Base-by-base conservation (phyloP, 2,113 vertebrate species). In the Ceratotherium simum region DNA sequence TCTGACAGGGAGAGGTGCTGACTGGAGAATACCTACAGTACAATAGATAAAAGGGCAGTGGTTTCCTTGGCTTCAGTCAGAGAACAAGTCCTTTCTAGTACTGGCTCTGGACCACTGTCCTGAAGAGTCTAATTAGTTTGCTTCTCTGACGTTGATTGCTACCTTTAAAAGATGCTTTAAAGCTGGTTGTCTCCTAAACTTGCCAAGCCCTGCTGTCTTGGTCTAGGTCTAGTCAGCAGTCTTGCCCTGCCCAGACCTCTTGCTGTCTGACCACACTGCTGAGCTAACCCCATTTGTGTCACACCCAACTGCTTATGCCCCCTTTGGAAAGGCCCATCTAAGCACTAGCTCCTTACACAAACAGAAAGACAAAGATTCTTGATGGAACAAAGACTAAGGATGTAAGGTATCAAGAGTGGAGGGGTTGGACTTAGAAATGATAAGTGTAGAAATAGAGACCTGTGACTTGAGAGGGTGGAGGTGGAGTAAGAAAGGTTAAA, bases 81-180 rank as follows among this genome's bases (percentile, higher is more conserved):
- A 93, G 42, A 96, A 84, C 86, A 96, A 85, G 96, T 83, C 39
- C 73, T 87, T 95, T 97, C 91, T 65, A 95, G 82, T 36, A 93
- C 39, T 83, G 82, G 65, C 62, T 92, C n/a, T 76, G 46, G 75
- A 84, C 58, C 64, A 81, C 79, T 4, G 1, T 90, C 70, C 31
- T 84, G 20, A 95, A 80, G 62, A 67, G 48, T 91, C 48, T 97
- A 95, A 96, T 97, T 98, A 96, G 18, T 76, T 96, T 95, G 90
- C 58, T 80, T 96, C 79, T 64, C 60, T 80, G 64, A 94, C 90
- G 95, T 92, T 95, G 86, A 97, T 98, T 97, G 58, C 95, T 98
- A 95, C 85, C 70, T 97, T 95, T 51, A 56, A 31, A 70, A 18
- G 64, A 95, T 17, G 10, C 8, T 64, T 87, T 90, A 78, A 94